Conservation (phyloP, 2,113 vertebrate species). For the Rattus rattus region DNA sequence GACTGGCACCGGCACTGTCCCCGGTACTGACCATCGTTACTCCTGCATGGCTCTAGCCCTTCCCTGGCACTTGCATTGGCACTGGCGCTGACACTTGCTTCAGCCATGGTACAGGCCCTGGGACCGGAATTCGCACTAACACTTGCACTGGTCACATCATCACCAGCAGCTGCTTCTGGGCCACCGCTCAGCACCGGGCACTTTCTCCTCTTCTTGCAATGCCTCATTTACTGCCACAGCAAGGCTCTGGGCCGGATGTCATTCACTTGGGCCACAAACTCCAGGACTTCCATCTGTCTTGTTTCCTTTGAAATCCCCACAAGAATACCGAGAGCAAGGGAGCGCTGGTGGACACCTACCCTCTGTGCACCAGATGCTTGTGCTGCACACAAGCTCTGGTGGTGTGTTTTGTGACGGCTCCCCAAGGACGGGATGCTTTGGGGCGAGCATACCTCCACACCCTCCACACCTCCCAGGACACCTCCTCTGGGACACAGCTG, state of each 20-base stretch:
- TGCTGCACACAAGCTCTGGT: not conserved
- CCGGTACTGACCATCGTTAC: not conserved
- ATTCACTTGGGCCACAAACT: slow-evolving; percentile 28
- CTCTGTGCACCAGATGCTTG: not conserved
- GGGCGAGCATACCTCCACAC: not conserved
- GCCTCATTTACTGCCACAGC: slow-evolving; percentile 2
- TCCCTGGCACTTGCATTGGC: not conserved
- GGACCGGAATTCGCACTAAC: slow-evolving; percentile 13
- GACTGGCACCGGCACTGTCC: not conserved
- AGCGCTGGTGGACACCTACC: not conserved
- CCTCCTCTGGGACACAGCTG: slow-evolving; percentile 10
- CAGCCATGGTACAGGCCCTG: slow-evolving; percentile 27
- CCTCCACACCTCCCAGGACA: slow-evolving; percentile 37
- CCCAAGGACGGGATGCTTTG: not conserved
- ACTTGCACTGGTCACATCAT: slow-evolving; percentile 5
- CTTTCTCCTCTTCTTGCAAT: slow-evolving; percentile 37
- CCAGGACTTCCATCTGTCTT: slow-evolving; percentile 40
- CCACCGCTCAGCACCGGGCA: not conserved
- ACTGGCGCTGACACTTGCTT: slow-evolving; percentile 16
- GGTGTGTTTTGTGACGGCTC: not conserved
- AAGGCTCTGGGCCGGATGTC: slow-evolving; percentile 32
- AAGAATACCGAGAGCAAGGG: not conserved
- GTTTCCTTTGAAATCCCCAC: slow-evolving; percentile 41
- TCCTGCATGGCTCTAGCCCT: not conserved
- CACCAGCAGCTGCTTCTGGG: not conserved